Evolutionary conservation across 2,888 invertebrate species (phyloP).

Genomic region (Cantharis lateralis): DNA sequence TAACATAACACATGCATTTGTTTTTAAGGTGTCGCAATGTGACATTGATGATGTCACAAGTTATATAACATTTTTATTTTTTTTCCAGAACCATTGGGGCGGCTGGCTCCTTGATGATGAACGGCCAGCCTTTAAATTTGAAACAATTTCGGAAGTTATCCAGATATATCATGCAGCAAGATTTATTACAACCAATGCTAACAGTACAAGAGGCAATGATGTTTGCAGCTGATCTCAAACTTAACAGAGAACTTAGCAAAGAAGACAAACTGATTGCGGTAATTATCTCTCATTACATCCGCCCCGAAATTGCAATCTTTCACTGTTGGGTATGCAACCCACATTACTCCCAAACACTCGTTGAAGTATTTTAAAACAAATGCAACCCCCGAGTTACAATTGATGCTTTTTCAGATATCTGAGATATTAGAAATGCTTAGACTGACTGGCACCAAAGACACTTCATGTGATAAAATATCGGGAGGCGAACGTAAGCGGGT

Average conservation of each 20-base stretch:
- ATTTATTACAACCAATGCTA: slow-evolving; percentile 82
- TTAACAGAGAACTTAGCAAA: slow-evolving; percentile 67
- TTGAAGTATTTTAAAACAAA: too few relatives aligned
- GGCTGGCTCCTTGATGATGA: slow-evolving; percentile 77
- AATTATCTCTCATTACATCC: slow-evolving; percentile 49
- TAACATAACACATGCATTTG: background rate
- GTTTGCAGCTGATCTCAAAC: slow-evolving; percentile 87
- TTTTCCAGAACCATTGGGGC: slow-evolving; percentile 57
- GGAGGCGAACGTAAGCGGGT: slow-evolving; percentile 92
- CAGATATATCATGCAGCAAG: slow-evolving; percentile 95
- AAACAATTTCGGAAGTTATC: slow-evolving; percentile 84
- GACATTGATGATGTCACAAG: background rate
- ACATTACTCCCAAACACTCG: background rate
- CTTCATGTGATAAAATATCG: slow-evolving; percentile 75
- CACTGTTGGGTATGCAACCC: background rate
- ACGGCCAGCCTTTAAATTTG: slow-evolving; percentile 76
- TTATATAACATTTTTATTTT: background rate
- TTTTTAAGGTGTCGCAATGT: background rate
- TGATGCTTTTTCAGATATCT: slow-evolving; percentile 67
- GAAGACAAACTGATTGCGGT: slow-evolving; percentile 74
- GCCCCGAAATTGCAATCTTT: background rate
- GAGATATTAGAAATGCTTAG: slow-evolving; percentile 85
- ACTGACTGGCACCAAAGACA: slow-evolving; percentile 73
- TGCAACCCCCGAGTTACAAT: too few relatives aligned
- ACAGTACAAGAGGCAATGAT: slow-evolving; percentile 88